phyloP scores from a whole-genome alignment of 2,797 vertebrate genomes.

The Geotrypetes seraphini region DNA sequence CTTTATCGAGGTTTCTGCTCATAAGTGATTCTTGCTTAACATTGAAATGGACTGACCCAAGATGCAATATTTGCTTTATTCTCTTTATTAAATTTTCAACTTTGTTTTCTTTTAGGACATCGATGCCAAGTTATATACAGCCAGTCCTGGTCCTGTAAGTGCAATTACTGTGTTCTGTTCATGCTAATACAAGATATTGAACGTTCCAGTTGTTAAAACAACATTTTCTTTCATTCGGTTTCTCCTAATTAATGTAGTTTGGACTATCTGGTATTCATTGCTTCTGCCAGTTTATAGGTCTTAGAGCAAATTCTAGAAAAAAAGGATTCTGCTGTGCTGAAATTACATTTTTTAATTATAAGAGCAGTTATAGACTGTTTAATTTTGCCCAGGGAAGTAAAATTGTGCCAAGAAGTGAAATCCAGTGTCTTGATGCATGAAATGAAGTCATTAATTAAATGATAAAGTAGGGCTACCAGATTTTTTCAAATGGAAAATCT shows the following conservation, averaged over 20 bases:
- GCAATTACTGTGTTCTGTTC: neutral
- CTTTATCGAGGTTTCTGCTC: too few species aligned
- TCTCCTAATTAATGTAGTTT: neutral
- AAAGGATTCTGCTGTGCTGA: neutral
- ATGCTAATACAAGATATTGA: neutral
- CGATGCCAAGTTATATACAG: conserved; percentile 52
- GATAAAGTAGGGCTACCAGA: too few species aligned
- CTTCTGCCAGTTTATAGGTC: neutral
- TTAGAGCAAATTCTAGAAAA: neutral
- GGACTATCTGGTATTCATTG: too few species aligned
- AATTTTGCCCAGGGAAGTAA: too few species aligned
- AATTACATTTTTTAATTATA: too few species aligned
- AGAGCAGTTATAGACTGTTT: neutral
- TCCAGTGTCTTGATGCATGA: too few species aligned
- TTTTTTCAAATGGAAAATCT: too few species aligned
- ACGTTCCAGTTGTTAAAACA: neutral
- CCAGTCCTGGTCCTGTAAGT: conserved; percentile 46
- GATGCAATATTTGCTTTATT: neutral
- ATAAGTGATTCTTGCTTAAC: too few species aligned
- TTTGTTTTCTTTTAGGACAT: conserved; percentile 39
- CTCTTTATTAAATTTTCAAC: conserved; percentile 1
- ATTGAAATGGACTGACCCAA: neutral
- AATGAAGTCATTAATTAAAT: too few species aligned
- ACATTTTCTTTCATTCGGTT: neutral
- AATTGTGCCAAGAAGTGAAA: too few species aligned